Evolutionary conservation across 2,888 invertebrate genomes (phyloP).

Genomic region (Tipula helvola): DNA sequence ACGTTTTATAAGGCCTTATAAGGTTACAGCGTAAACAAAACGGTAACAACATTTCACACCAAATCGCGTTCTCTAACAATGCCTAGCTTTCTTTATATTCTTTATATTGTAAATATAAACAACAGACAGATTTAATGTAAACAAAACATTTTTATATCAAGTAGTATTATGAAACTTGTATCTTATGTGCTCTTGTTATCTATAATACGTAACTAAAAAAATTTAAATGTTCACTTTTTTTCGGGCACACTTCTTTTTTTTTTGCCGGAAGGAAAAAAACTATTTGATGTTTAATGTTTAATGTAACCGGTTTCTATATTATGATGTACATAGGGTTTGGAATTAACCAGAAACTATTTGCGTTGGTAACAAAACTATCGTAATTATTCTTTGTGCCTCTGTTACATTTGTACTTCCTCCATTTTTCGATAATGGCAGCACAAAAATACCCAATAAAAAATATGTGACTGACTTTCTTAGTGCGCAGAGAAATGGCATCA

Average conservation of each 20-base stretch:
- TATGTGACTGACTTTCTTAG: not conserved
- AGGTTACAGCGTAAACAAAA: not conserved
- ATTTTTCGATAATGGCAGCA: not conserved
- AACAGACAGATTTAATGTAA: not conserved
- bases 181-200: not conserved
- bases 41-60: not conserved
- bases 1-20: not conserved
- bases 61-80: not conserved
- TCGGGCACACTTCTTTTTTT: not conserved
- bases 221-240: not conserved
- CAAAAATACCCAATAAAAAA: not conserved
- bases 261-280: not conserved
- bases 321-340: not conserved
- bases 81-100: not conserved
- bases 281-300: not conserved
- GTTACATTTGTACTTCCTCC: not conserved
- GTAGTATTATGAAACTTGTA: not conserved
- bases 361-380: not conserved
- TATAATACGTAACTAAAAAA: not conserved
- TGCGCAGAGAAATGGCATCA: not conserved
- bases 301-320: not conserved
- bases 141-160: not conserved
- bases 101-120: not conserved
- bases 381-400: not conserved
- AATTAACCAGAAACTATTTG: not conserved